Percentiles rank a stretch among this genome's conserved stretches.
These are phyloP conservation scores for Vicugna pacos DNA, from an alignment of 2,113 vertebrate genomes.

Conservation along the genomic window DNA sequence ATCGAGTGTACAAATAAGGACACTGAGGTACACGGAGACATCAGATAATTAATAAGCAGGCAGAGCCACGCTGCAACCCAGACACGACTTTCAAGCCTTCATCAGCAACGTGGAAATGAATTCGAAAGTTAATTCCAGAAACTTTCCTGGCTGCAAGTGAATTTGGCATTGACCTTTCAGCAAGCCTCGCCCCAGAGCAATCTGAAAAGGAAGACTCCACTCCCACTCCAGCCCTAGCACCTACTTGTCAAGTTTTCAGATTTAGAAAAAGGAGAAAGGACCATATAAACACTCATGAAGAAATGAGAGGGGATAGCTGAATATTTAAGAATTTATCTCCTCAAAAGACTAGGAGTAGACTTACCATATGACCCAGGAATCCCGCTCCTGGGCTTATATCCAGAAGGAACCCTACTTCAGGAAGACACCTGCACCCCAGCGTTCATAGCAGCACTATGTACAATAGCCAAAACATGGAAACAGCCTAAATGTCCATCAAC, in stretches of 20 bases:
- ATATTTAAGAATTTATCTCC: not conserved
- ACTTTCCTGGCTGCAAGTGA: not conserved
- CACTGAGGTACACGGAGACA: no score
- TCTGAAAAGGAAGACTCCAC: not conserved
- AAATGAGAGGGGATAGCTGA: not conserved
- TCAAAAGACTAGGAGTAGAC: no score
- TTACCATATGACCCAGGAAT: no score
- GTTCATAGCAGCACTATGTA: no score
- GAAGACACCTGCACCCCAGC: no score
- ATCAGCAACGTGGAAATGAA: not conserved
- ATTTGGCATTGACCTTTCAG: not conserved
- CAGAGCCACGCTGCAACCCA: not conserved
- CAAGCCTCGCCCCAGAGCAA: not conserved
- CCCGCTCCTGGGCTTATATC: no score
- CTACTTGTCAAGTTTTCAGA: not conserved
- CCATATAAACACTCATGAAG: not conserved
- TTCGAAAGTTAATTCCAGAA: constrained; percentile 1
- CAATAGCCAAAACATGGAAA: no score
- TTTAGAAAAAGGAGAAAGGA: not conserved
- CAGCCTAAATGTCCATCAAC: no score
- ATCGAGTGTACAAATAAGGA: not conserved
- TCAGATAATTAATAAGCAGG: no score
- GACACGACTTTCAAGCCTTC: not conserved
- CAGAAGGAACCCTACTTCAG: no score
- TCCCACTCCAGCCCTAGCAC: not conserved